Evolutionary conservation across 1,140 invertebrate genomes (phyloP), one percentile per base, ranked within the genome.

Genomic region (Magallana gigas): DNA sequence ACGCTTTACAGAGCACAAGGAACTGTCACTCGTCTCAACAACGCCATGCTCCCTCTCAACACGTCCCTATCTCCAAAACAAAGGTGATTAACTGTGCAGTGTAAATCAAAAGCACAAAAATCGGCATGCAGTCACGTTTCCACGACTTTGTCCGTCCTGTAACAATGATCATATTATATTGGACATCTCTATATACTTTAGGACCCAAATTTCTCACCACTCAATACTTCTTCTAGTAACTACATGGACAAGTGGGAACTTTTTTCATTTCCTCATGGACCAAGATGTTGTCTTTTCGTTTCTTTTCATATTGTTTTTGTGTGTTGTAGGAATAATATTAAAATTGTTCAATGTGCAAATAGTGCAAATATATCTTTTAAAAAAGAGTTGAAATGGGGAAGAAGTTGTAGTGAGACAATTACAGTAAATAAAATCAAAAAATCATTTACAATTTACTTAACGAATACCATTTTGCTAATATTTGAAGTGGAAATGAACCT

Each of bases 401-500:
- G 23, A 29, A 29, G 23, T 6, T 0, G n/a, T 62, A 16, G 68
- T 76, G 23, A 76, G 14, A 76, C 11, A 23, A 76, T 18, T 8
- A 29, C 12, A 23, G 3, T 29, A 76, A 36, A 23, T 29, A 62
- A 62, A 62, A 8, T 18, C 9, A 76, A 18, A 48, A 48, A 16
- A 11, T 76, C 23, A 36, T 48, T 48, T 48, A 48, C 36, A 48
- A 48, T 48, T 48, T 48, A 5, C 36, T 48, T 48, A 48, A 48
- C 36, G 5, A 48, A 48, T 48, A 48, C 36, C 36, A 48, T 48
- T 48, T 48, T 48, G 36, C 36, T 48, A 5, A 48, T 4, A 48
- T 48, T 48, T 48, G 36, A 5, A 48, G 5, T 48, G 5, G 36
- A 48, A 48, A 48, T 4, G 16, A 56, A 92, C 93, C 95, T 96